phyloP scores from a whole-genome alignment of 2,888 invertebrate species.

The Anoncus sp. region DNA sequence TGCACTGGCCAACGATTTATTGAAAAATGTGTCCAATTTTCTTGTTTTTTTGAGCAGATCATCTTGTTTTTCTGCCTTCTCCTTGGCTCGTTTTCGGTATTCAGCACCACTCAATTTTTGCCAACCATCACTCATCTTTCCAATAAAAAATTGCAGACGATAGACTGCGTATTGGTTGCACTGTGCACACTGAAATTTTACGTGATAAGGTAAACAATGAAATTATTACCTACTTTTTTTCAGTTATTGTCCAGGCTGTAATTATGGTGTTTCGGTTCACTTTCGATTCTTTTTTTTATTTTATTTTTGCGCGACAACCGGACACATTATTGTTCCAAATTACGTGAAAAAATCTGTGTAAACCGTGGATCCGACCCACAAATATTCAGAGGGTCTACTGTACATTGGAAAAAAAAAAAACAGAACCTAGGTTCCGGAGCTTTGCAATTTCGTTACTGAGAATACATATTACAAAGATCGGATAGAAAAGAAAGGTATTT shows the following conservation, averaged over 20 bases:
- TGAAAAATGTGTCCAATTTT: conserved; percentile 52
- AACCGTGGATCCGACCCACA: no score
- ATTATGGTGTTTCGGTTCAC: no score
- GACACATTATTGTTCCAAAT: no score
- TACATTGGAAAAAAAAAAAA: no score
- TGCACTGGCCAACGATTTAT: not conserved
- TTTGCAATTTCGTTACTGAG: no score
- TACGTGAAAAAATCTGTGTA: no score
- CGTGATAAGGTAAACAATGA: not conserved
- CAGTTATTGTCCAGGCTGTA: not conserved
- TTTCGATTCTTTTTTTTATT: no score
- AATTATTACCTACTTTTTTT: conserved; percentile 9
- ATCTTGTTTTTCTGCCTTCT: conserved; percentile 51
- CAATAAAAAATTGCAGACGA: not conserved
- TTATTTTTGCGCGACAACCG: no score
- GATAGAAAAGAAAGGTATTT: no score
- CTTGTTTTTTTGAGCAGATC: conserved; percentile 51
- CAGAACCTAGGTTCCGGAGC: no score
- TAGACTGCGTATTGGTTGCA: not conserved
- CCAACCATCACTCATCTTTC: conserved; percentile 19
- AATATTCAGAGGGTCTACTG: no score
- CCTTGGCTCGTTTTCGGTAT: conserved; percentile 56
- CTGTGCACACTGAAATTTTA: not conserved
- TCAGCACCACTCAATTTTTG: conserved; percentile 49
- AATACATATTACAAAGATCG: no score